phyloP scores from a whole-genome alignment of 2,888 invertebrate species.

The Macroteleia sp. region DNA sequence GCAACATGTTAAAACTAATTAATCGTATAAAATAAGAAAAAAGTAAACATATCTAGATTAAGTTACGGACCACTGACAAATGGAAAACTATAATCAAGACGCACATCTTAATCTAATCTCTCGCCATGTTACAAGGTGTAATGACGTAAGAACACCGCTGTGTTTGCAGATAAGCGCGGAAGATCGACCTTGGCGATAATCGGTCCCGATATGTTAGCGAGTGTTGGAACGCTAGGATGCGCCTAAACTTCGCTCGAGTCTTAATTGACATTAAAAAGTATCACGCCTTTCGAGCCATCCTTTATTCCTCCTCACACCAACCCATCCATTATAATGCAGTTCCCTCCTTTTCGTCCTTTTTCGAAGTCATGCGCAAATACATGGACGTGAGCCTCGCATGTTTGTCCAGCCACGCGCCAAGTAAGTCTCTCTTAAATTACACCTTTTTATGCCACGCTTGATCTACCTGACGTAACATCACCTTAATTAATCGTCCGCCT shows the following conservation, averaged over 20 bases:
- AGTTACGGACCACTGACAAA: constrained; percentile 8
- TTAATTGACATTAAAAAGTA: constrained; percentile 47
- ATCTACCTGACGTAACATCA: constrained; percentile 47
- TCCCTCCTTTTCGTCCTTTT: no score
- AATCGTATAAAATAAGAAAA: no score
- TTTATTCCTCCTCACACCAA: background rate
- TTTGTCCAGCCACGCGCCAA: constrained; percentile 63
- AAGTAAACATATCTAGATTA: background rate
- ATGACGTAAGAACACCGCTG: constrained; percentile 59
- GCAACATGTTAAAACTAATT: no score
- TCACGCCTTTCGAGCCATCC: constrained; percentile 15
- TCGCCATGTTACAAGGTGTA: constrained; percentile 29
- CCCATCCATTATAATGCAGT: constrained; percentile 55
- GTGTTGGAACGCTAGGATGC: constrained; percentile 67
- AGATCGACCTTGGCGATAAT: constrained; percentile 65
- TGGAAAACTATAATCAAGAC: background rate
- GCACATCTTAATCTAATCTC: constrained; percentile 37
- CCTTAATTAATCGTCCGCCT: constrained; percentile 51
- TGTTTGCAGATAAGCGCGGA: constrained; percentile 67
- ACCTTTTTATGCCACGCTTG: constrained; percentile 44
- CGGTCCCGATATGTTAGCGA: constrained; percentile 69
- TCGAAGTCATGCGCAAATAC: constrained; percentile 53
- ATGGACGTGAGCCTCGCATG: constrained; percentile 65
- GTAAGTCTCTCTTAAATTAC: constrained; percentile 63
- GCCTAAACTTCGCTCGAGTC: constrained; percentile 55